These are phyloP conservation scores for Hemistola chrysoprasaria DNA, from an alignment of 2,888 invertebrate genomes.

Conservation along the genomic window DNA sequence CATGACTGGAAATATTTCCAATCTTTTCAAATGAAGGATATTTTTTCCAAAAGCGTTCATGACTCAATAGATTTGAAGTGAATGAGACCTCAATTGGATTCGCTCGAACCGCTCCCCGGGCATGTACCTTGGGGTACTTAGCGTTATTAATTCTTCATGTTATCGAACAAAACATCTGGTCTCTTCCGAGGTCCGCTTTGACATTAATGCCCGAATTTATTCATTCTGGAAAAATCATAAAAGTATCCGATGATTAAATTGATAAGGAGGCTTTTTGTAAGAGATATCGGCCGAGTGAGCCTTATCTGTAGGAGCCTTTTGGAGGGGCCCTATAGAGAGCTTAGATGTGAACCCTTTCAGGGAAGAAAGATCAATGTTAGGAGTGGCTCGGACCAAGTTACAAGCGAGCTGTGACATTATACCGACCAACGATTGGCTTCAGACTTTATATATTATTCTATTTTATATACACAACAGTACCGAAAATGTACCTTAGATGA, in stretches of 20 bases:
- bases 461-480: too few relatives aligned
- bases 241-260: conserved; percentile 64
- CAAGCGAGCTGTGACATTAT: conserved; percentile 10
- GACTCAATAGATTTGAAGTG: conserved; percentile 35
- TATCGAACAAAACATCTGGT: conserved; percentile 37
- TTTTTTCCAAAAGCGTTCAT: conserved; percentile 34
- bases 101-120: conserved; percentile 32
- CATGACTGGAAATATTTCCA: conserved; percentile 25
- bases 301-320: conserved; percentile 65
- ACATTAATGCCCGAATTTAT: conserved; percentile 38
- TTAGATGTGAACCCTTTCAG: conserved; percentile 67
- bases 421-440: background rate
- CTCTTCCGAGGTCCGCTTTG: conserved; percentile 33
- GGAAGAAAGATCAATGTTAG: conserved; percentile 56
- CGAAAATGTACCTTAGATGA: too few relatives aligned
- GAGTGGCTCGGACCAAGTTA: conserved; percentile 26
- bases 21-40: conserved; percentile 27
- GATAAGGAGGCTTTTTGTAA: conserved; percentile 57
- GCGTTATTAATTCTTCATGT: conserved; percentile 51
- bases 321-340: conserved; percentile 50
- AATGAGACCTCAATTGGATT: conserved; percentile 34
- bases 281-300: conserved; percentile 57
- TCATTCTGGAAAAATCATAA: conserved; percentile 32
- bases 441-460: background rate
- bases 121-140: conserved; percentile 43